Evolutionary conservation across 2,888 invertebrate genomes (phyloP), one percentile per base, ranked within the genome.

Genomic region (Macrosoma leucophasiata): DNA sequence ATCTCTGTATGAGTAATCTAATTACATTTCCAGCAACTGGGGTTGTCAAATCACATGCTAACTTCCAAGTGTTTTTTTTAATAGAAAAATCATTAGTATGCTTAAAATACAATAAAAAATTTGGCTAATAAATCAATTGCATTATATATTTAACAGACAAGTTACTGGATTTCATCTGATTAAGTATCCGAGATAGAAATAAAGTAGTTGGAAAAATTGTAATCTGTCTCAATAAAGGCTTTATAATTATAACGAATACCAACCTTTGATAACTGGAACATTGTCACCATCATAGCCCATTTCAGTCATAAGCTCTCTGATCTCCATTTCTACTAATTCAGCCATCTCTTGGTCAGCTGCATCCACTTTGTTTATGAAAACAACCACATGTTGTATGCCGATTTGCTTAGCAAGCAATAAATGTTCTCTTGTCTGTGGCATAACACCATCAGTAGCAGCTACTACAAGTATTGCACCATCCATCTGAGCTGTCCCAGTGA

Each of bases 241-340:
- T n/a, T n/a, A n/a, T n/a, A n/a, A n/a, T n/a, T n/a, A n/a, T n/a
- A n/a, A n/a, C n/a, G n/a, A n/a, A n/a, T n/a, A n/a, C n/a, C 11
- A 46, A 81, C 82, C 82, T 63, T 82, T 84, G 40, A 82, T 45
- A 33, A 84, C 82, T 19, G 97, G 96, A 30, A 91, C 79, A 32
- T 93, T 91, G 15, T 96, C 95, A 7, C 97, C 97, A 75, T 98
- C 93, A 71, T 92, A 99, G 4, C 98, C 98, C 93, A 97, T 96
- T 77, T 97, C 95, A 8, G 90, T 88, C 84, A 99, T 85, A 19
- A 98, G 84, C 67, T 98, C 98, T 41, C 97, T 88, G 23, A 29
- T 20, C 20, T 29, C 29, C 19, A 29, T 29, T 13, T 29, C 29
- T 12, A 29, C 29, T 12, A 29, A 20, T 6, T 29, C 29, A 12